Evolutionary conservation across 30 jellyfish, hydroid and myxozoan species (phyloP).

Genomic region (Catostylus mosaicus): DNA sequence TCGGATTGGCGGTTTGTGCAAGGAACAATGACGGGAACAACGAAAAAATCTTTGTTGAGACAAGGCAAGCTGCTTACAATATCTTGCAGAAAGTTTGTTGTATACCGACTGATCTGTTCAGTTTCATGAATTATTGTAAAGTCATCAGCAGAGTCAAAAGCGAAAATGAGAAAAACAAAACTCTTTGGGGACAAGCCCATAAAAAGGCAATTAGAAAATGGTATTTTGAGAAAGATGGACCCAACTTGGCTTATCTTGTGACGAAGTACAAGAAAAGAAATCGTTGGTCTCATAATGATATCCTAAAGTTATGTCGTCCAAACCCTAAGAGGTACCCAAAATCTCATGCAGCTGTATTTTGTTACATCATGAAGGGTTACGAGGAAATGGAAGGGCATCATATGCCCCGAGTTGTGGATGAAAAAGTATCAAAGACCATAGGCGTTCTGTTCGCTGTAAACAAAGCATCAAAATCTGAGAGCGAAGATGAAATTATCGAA

Average conservation of each 20-base stretch:
- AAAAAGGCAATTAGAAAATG: constrained; percentile 50
- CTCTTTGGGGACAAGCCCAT: constrained; percentile 76
- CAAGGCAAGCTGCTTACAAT: constrained; percentile 44
- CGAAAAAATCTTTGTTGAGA: not conserved
- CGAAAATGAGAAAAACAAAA: constrained; percentile 6
- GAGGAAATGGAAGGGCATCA: not conserved
- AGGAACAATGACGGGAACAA: constrained; percentile 6
- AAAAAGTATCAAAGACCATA: constrained; percentile 6
- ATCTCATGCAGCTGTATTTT: not conserved
- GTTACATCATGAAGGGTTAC: not conserved
- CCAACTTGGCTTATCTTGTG: constrained; percentile 36
- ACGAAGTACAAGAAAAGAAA: constrained; percentile 63
- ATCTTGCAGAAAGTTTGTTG: constrained; percentile 33
- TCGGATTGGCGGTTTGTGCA: constrained; percentile 48
- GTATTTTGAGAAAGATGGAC: constrained; percentile 39
- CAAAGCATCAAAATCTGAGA: constrained; percentile 13
- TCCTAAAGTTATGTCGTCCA: constrained; percentile 57
- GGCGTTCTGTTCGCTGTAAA: constrained; percentile 25
- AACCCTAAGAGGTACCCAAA: not conserved
- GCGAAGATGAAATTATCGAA: constrained; percentile 34
- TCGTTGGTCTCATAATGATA: constrained; percentile 69
- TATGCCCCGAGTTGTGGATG: not conserved
- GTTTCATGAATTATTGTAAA: constrained; percentile 44
- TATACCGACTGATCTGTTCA: constrained; percentile 64
- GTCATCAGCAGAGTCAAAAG: constrained; percentile 2